These are phyloP conservation scores for Tiliqua scincoides DNA, from an alignment of 2,113 vertebrate species.

Conservation along the genomic window DNA sequence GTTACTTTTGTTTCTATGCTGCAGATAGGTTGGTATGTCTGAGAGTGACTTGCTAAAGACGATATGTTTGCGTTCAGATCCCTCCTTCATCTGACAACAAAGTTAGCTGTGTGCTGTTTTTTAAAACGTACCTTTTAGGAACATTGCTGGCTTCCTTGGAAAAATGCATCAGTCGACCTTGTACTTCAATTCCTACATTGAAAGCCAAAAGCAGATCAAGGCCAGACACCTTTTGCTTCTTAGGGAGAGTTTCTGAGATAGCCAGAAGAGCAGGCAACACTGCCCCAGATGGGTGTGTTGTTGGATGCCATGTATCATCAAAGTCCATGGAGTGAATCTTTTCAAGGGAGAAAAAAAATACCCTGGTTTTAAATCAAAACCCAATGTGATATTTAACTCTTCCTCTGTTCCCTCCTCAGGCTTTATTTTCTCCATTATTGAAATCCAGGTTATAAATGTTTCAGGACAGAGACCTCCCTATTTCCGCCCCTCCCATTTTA, in stretches of 20 bases:
- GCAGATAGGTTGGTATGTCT: background rate
- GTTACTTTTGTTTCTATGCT: background rate
- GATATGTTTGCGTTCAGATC: background rate
- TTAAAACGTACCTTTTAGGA: conserved; percentile 84
- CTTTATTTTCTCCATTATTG: background rate
- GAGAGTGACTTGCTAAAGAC: background rate
- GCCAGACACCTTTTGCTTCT: conserved; percentile 79
- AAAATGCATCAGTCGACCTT: conserved; percentile 89
- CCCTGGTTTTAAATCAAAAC: background rate
- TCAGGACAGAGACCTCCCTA: background rate
- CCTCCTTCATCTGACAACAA: background rate
- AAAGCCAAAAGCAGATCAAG: conserved; percentile 91
- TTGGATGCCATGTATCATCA: conserved; percentile 94
- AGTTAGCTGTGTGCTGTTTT: background rate
- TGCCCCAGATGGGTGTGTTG: conserved; percentile 94
- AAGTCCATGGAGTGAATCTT: conserved; percentile 97
- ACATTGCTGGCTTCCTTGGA: conserved; percentile 90
- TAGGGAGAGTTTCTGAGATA: conserved; percentile 78
- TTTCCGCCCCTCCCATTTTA: too few species aligned
- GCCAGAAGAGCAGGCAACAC: conserved; percentile 86
- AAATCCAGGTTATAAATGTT: background rate
- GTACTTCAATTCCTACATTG: conserved; percentile 91
- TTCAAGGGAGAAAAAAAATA: background rate
- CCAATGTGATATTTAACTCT: background rate
- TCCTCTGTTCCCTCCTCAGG: background rate